These are phyloP conservation scores for Anadara kagoshimensis DNA, from an alignment of 1,140 invertebrate species.

Conservation along the genomic window DNA sequence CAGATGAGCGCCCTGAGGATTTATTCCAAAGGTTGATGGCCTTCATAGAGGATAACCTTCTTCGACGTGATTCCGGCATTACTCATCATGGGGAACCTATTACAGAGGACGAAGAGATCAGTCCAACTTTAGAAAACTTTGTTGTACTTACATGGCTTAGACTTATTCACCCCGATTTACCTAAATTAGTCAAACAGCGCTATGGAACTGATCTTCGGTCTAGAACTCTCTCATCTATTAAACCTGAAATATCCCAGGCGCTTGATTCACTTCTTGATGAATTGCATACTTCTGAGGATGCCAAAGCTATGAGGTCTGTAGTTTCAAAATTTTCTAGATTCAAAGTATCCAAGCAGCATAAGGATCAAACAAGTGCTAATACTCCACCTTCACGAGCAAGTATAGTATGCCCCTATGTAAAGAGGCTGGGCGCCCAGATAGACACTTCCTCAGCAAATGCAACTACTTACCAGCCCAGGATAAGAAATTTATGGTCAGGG, in stretches of 20 bases:
- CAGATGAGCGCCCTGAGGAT: constrained; percentile 42
- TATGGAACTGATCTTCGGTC: constrained; percentile 45
- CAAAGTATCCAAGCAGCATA: constrained; percentile 18
- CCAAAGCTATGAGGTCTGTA: constrained; percentile 9
- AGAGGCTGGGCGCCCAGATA: constrained; percentile 14
- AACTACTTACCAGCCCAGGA: too few relatives aligned
- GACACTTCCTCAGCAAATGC: constrained; percentile 29
- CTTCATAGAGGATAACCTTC: constrained; percentile 47
- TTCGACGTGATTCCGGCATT: constrained; percentile 21
- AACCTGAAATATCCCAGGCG: constrained; percentile 50
- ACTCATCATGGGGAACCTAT: constrained; percentile 28
- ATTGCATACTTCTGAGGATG: constrained; percentile 4
- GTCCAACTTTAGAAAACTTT: constrained; percentile 39
- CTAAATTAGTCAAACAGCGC: constrained; percentile 21
- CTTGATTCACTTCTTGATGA: constrained; percentile 8
- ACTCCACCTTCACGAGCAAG: background rate
- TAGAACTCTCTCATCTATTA: constrained; percentile 47
- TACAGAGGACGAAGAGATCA: constrained; percentile 39
- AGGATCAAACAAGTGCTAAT: background rate
- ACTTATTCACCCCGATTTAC: constrained; percentile 10
- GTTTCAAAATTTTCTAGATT: background rate
- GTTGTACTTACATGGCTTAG: constrained; percentile 29
- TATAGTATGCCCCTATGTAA: constrained; percentile 23
- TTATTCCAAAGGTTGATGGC: constrained; percentile 39
- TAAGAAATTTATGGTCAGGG: too few relatives aligned